These are phyloP conservation scores for Drosophila suzukii DNA, from an alignment of 1,140 invertebrate genomes.

Conservation along the genomic window DNA sequence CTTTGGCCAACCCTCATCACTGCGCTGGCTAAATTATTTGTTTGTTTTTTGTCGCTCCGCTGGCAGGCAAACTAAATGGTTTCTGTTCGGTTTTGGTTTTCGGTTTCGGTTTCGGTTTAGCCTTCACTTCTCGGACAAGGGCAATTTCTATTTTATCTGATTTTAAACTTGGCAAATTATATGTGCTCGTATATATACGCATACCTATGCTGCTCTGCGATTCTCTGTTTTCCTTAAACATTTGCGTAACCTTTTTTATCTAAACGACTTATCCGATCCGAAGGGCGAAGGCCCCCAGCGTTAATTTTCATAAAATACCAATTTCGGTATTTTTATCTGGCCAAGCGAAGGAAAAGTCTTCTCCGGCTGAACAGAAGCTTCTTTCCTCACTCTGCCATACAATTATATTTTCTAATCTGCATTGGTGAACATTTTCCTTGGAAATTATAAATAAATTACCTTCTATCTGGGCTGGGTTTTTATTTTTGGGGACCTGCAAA, in stretches of 20 bases:
- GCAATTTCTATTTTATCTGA: conserved; percentile 64
- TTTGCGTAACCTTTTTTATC: conserved; percentile 81
- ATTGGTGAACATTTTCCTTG: conserved; percentile 44
- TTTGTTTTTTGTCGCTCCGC: conserved; percentile 37
- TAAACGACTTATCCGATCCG: conserved; percentile 71
- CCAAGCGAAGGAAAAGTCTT: conserved; percentile 30
- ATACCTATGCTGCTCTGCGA: conserved; percentile 1
- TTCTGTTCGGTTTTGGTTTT: conserved; percentile 23
- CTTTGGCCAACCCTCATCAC: conserved; percentile 61
- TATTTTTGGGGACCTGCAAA: background rate
- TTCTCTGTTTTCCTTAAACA: conserved; percentile 45
- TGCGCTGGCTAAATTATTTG: conserved; percentile 50
- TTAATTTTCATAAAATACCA: conserved; percentile 83
- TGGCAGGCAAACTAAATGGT: conserved; percentile 40
- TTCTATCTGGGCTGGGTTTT: conserved; percentile 25
- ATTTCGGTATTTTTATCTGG: conserved; percentile 73
- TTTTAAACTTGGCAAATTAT: conserved; percentile 72
- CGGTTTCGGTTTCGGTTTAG: conserved; percentile 17
- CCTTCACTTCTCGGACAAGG: conserved; percentile 41
- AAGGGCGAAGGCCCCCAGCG: conserved; percentile 56
- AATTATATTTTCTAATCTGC: conserved; percentile 62
- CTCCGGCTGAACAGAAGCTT: conserved; percentile 1
- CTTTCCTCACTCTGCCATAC: background rate
- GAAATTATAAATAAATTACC: conserved; percentile 65
- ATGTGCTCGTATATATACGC: conserved; percentile 26